A percentile compares a stretch with the other conserved stretches of the same genome.
Conservation (phyloP, 1,140 invertebrate genomes). For the Brachionus asplanchnoidis region DNA sequence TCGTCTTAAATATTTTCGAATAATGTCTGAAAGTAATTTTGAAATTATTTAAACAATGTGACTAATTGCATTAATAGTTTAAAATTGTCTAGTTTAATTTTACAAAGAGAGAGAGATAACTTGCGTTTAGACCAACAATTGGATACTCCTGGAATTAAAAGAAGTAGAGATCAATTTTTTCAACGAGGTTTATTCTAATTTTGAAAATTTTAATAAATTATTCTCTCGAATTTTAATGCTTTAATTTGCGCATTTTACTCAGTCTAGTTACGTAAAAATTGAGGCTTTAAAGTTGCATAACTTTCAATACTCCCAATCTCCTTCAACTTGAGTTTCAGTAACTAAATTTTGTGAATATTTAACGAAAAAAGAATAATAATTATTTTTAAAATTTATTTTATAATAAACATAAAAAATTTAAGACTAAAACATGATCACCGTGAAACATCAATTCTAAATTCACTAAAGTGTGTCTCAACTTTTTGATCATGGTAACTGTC, state of each 20-base stretch:
- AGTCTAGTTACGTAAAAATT: neutral
- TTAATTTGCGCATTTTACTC: neutral
- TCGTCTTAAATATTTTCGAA: neutral
- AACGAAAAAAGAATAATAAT: neutral
- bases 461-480: neutral
- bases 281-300: neutral
- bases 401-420: neutral
- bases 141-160: neutral
- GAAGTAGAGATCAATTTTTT: neutral
- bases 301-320: neutral
- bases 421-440: neutral
- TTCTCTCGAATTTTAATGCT: neutral
- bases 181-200: neutral
- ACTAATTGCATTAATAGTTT: neutral
- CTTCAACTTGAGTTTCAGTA: neutral
- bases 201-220: conserved; percentile 7
- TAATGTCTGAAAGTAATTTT: neutral
- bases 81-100: neutral
- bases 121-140: neutral
- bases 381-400: neutral
- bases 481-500: neutral
- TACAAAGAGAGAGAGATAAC: neutral
- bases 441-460: neutral
- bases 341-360: neutral
- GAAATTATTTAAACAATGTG: neutral